Base-by-base conservation (phyloP, 2,797 vertebrate species). In the Phaenicophaeus curvirostris region DNA sequence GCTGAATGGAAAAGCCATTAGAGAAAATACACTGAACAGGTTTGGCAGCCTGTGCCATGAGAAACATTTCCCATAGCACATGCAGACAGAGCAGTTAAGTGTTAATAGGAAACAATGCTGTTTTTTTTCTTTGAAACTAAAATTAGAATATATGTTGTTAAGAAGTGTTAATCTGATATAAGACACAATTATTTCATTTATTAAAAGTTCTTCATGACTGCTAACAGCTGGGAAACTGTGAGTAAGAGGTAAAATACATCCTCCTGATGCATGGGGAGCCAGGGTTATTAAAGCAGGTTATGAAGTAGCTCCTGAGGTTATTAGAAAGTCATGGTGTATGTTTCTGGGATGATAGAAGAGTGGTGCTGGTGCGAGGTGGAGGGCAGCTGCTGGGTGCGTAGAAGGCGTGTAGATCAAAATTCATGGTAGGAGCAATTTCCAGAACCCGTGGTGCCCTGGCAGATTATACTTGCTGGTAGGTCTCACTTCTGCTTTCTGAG, bases 1-100 rank as follows among this genome's bases (percentile, higher is more conserved):
- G 51, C n/a, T 80, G 81, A 85, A 92, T 87, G 82, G 69, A 81
- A 81, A 87, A 80, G 51, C 14, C 82, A 74, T 85, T 87, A 86
- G 76, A 76, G 89, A 89, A 85, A 85, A 87, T 51, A 44, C 2
- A 53, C 51, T 65, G 53, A 51, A 44, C 53, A 31, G 66, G 24
- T 83, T 85, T 89, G 87, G 72, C 87, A 94, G 59, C 21, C 59
- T 20, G 23, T 51, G 55, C 83, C 48, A 30, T 16, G 9, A 65
- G 59, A 72, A 73, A n/a, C 19, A 3, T 46, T 93, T 53, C 20
- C 74, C n/a, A 20, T 2, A 21, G 50, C 69, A 46, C 13, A 21
- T 24, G 53, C 76, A 82, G 89, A 37, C 37, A 77, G 58, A 89
- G 51, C 65, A 91, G 44, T 46, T 80, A 74, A 71, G 37, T 65